Evolutionary conservation across 2,797 vertebrate genomes (phyloP).

Genomic region (Poeciliopsis presidionis): DNA sequence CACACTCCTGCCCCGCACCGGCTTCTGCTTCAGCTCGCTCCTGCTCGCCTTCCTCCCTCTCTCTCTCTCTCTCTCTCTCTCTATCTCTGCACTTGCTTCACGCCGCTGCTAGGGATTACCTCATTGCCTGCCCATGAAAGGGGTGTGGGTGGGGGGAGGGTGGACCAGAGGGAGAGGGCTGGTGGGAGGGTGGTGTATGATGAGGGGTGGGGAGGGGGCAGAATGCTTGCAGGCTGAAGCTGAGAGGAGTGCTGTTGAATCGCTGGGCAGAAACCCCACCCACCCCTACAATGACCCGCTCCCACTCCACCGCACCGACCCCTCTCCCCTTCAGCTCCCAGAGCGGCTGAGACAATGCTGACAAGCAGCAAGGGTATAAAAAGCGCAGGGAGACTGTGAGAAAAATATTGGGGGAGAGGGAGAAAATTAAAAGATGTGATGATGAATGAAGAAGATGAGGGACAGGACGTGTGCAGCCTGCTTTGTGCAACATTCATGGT

Average conservation of each 20-base stretch:
- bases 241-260: constrained; percentile 67
- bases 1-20: constrained; percentile 55
- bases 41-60: constrained; percentile 49
- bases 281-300: constrained; percentile 72
- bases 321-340: constrained; percentile 20
- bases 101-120: constrained; percentile 85
- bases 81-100: constrained; percentile 67
- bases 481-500: constrained; percentile 55
- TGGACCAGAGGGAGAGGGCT: constrained; percentile 59
- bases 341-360: constrained; percentile 76
- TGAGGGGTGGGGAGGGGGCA: constrained; percentile 29
- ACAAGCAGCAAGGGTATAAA: constrained; percentile 28
- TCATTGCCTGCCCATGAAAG: constrained; percentile 87
- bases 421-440: constrained; percentile 46
- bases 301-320: not conserved
- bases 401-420: constrained; percentile 26
- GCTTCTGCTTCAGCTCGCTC: constrained; percentile 63
- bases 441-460: constrained; percentile 43
- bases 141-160: constrained; percentile 82
- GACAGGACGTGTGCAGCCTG: constrained; percentile 61
- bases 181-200: constrained; percentile 39
- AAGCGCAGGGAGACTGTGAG: constrained; percentile 36
- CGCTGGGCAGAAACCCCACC: constrained; percentile 79
- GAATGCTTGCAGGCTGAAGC: constrained; percentile 65
- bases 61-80: constrained; percentile 10